Conservation (phyloP, 2,797 vertebrate species). For the Melanotaenia parkinsoni region DNA sequence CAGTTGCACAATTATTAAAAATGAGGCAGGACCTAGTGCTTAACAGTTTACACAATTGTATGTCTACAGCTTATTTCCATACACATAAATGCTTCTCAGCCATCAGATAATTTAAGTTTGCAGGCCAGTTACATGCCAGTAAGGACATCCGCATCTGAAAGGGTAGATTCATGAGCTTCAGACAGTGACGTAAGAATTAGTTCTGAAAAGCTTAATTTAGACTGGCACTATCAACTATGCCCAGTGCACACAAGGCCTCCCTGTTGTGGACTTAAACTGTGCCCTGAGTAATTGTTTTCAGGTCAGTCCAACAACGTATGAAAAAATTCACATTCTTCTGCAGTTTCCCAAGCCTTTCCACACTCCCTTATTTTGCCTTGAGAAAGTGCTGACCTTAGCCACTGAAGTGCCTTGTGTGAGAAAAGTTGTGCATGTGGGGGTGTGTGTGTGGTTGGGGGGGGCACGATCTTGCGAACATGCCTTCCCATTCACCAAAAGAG, state of each 20-base stretch:
- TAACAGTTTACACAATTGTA: conserved; percentile 28
- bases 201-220: conserved; percentile 66
- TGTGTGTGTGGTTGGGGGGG: conserved; percentile 28
- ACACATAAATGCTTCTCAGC: conserved; percentile 4
- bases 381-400: conserved; percentile 85
- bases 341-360: conserved; percentile 79
- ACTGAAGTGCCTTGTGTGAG: conserved; percentile 51
- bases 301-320: conserved; percentile 54
- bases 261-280: conserved; percentile 69
- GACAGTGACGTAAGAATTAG: conserved; percentile 60
- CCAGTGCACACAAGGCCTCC: conserved; percentile 51
- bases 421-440: conserved; percentile 31
- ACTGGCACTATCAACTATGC: conserved; percentile 39
- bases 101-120: conserved; percentile 22
- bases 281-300: conserved; percentile 65
- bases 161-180: conserved; percentile 50
- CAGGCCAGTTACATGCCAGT: conserved; percentile 32
- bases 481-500: conserved; percentile 73
- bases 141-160: conserved; percentile 35
- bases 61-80: conserved; percentile 11
- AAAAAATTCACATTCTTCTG: conserved; percentile 75
- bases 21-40: not conserved
- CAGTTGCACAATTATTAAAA: not conserved
- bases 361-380: conserved; percentile 80
- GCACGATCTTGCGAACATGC: conserved; percentile 68